Evolutionary conservation across 2,888 invertebrate species (phyloP), one percentile per base, ranked within the genome.

Genomic region (Crematogaster levior): DNA sequence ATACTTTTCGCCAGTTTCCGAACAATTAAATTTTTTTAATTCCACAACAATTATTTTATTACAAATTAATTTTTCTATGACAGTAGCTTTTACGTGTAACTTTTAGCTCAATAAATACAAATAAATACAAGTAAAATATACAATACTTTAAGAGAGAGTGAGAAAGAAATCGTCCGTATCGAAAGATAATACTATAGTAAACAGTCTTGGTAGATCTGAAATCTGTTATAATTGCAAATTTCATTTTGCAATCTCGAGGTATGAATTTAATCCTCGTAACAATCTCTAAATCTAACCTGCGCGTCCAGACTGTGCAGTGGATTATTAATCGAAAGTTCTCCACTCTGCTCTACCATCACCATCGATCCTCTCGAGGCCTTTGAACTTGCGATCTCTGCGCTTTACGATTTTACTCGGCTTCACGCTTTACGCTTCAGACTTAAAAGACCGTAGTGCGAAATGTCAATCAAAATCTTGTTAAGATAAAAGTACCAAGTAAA

Each of bases 291-390:
- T 88, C 82, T 81, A 81, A 86, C 84, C 82, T 53, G 58, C 18
- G 37, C 34, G 48, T 60, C 18, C 53, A 18, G 53, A 53, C 83
- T 68, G 48, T 66, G 48, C 63, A 43, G 63, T 81, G 81, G 85
- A 88, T 88, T 86, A 88, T 88, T 88, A 88, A 86, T 86, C 68
- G 63, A 79, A 86, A 88, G 61, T 85, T 82, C 82, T 56, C 73
- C 15, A 48, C 21, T 65, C 63, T 21, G 63, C 56, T n/a, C 24
- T 18, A 6, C 56, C 34, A 18, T 53, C 37, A 18, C 30, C 30
- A 72, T 82, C 83, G 75, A 82, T 81, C 56, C 79, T 21, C 43
- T 66, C 74, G 72, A 63, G 72, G 58, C 46, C 65, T 68, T 66
- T 82, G 81, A 82, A 85, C 87, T 83, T 73, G 73, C 70, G 80